Conservation (phyloP, 2,888 invertebrate species). For the Drosophila rellima region DNA sequence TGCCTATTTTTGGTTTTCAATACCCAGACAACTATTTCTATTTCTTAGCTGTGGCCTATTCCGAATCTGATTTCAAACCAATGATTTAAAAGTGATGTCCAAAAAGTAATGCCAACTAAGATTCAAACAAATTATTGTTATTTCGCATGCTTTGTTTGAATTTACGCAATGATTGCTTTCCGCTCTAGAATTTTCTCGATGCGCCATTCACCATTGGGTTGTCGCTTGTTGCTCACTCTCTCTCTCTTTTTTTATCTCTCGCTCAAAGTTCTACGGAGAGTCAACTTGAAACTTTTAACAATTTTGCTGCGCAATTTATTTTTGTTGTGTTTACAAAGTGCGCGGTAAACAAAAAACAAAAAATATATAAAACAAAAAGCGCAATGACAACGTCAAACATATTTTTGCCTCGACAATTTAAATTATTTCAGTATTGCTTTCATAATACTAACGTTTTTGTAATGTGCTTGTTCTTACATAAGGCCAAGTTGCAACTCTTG, state of each 20-base stretch:
- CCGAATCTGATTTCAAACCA: constrained; percentile 1
- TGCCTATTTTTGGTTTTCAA: not conserved
- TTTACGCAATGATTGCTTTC: not conserved
- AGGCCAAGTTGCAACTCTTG: constrained; percentile 35
- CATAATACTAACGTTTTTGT: constrained; percentile 50
- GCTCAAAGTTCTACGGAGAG: constrained; percentile 41
- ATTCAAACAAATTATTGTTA: not conserved
- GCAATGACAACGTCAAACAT: constrained; percentile 65
- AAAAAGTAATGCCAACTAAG: constrained; percentile 3
- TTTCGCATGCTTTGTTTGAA: not conserved
- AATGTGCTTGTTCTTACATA: constrained; percentile 18
- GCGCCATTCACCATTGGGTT: constrained; percentile 44
- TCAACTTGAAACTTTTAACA: constrained; percentile 39
- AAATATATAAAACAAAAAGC: constrained; percentile 34
- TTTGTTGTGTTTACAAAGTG: constrained; percentile 75
- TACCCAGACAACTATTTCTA: not conserved
- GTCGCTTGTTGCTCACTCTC: constrained; percentile 10
- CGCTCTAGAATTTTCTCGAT: constrained; percentile 42
- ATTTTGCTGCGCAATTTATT: constrained; percentile 77
- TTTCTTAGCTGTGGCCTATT: not conserved
- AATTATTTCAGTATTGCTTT: constrained; percentile 52
- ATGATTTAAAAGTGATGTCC: not conserved
- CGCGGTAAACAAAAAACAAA: constrained; percentile 72
- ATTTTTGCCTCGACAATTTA: constrained; percentile 56
- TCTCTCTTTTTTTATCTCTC: not conserved